Evolutionary conservation across 2,113 vertebrate genomes (phyloP).

Genomic region (Symphodus melops): DNA sequence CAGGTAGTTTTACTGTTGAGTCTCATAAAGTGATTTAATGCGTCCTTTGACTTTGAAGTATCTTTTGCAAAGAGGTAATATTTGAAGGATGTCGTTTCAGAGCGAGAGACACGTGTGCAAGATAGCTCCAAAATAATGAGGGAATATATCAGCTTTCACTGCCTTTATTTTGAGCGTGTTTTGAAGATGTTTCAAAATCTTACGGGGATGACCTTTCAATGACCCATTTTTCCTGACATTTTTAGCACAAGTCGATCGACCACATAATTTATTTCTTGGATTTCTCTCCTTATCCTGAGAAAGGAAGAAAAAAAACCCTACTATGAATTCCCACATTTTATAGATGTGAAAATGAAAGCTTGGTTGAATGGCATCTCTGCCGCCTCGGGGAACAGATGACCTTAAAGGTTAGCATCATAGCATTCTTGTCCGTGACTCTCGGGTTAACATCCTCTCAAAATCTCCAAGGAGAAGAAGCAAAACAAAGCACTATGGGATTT

Average conservation of each 20-base stretch:
- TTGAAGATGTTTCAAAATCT: not conserved
- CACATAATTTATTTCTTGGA: constrained; percentile 1
- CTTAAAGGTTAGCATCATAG: constrained; percentile 44
- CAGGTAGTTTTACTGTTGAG: constrained; percentile 51
- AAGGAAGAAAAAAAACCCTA: not conserved
- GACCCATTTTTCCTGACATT: not conserved
- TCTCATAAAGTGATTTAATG: constrained; percentile 39
- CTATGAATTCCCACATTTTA: constrained; percentile 33
- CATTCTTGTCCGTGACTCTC: constrained; percentile 43
- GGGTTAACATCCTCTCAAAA: constrained; percentile 43
- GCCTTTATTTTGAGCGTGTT: not conserved
- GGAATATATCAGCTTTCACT: not conserved
- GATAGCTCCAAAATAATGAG: not conserved
- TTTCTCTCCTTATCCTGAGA: not conserved
- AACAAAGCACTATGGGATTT: constrained; percentile 12
- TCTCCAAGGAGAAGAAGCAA: constrained; percentile 25
- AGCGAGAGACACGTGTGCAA: constrained; percentile 11
- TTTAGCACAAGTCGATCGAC: not conserved
- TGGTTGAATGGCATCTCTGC: constrained; percentile 28
- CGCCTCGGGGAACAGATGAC: constrained; percentile 43
- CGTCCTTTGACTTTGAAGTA: constrained; percentile 41
- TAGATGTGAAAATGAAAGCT: constrained; percentile 34
- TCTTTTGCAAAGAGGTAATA: constrained; percentile 17
- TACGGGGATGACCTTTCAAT: constrained; percentile 7
- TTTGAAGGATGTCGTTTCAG: constrained; percentile 25